Percentiles rank a stretch among this genome's conserved stretches.
Conservation (phyloP, 2,113 vertebrate species). For the Suricata suricatta region DNA sequence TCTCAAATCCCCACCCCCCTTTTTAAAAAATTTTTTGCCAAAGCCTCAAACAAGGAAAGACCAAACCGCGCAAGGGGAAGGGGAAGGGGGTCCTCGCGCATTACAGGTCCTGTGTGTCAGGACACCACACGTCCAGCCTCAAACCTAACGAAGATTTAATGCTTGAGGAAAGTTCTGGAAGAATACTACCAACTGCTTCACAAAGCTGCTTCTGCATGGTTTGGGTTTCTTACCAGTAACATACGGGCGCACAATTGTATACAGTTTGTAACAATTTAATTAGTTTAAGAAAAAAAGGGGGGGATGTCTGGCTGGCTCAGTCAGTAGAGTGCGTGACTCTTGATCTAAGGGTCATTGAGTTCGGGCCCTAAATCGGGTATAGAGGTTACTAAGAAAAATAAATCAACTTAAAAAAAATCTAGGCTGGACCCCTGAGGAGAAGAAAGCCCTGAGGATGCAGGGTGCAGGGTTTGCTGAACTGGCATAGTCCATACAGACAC, state of each 20-base stretch:
- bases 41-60: not conserved
- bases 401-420: not conserved
- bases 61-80: not conserved
- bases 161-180: not conserved
- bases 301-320: too few relatives aligned
- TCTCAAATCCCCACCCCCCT: not conserved
- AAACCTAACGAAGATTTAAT: not conserved
- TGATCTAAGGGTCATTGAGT: not conserved
- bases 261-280: not conserved
- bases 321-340: not conserved
- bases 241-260: accelerated
- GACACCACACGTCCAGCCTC: not conserved
- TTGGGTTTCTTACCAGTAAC: not conserved
- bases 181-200: too few relatives aligned
- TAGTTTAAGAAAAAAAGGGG: too few relatives aligned
- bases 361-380: not conserved
- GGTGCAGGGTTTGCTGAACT: not conserved
- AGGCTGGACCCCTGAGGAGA: not conserved
- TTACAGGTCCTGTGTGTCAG: not conserved
- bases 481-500: not conserved
- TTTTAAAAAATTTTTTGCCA: not conserved
- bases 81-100: accelerated
- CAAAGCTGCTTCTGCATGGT: not conserved
- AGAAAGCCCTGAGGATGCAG: accelerated
- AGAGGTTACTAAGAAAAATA: not conserved